Base-by-base conservation (phyloP, 2,113 vertebrate genomes). In the Kobus ellipsiprymnus region DNA sequence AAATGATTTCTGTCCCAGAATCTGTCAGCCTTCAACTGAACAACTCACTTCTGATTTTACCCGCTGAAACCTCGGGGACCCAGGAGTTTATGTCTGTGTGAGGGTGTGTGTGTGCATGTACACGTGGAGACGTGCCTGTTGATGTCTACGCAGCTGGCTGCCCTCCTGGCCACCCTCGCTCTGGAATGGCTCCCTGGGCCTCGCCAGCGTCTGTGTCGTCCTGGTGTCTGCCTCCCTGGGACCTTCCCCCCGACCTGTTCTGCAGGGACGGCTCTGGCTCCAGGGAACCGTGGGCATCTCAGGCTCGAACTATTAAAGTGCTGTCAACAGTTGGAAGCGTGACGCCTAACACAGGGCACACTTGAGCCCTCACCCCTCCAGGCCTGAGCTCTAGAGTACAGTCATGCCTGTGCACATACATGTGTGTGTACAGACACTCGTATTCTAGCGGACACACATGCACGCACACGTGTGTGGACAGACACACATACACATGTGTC, bases 201-300 rank as follows among this genome's bases (percentile, higher is more conserved):
- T 54, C 2, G 4, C 82, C 6, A 55, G 33, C 7, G 0, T 11
- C 40, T 27, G 27, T 33, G 7, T 21, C 6, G 0, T 36, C 14
- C 8, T 14, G 33, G 16, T 29, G 8, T 10, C 27, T 30, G 15
- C 60, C 71, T 59, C 12, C 77, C 48, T 0, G 19, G 21, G 33
- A 23, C 21, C n/a, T 87, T 21, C 21, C 36, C 30, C 88, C 9
- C 2, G 3, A 7, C 15, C 64, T 10, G 33, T n/a, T 54, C 74
- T 54, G 4, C 25, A 23, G 40, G 50, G 50, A 16, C 3, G 0
- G 6, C 81, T 33, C 87, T 12, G 1, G 5, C 71, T 15, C 80
- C 40, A 33, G 27, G 80, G 59, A 40, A 14, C 19, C 2, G 5
- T 23, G n/a, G 29, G 44, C 67, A 8, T 50, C 29, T 52, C 17